Evolutionary conservation across 1,140 invertebrate species (phyloP), one percentile per base, ranked within the genome.

Genomic region (Papilio dardanus): DNA sequence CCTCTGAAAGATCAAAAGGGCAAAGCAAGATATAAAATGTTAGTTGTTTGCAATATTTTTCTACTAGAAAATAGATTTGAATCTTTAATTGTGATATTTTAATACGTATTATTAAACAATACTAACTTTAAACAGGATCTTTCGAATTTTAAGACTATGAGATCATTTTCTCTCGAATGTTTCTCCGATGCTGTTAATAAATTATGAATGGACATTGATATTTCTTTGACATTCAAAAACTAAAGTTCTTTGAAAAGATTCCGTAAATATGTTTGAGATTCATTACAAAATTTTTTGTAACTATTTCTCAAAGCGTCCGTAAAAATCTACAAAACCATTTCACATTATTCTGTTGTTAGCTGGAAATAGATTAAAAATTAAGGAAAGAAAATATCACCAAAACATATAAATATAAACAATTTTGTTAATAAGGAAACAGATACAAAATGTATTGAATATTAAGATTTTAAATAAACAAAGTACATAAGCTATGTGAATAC

Each of bases 151-250:
- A 58, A 58, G 54, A 28, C 54, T 58, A 58, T 58, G 54, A 58
- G 21, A 58, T 58, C 54, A 58, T 58, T 58, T 58, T 58, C 54
- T 58, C 54, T 58, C 24, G 24, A 58, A 58, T 58, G 54, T 58
- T 58, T 58, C 54, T 58, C 4, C 12, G 50, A 5, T 12, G 54
- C 30, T 24, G 54, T 58, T 14, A 58, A 58, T 58, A 58, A 58
- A 58, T 58, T 58, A 58, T 30, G 54, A 58, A 58, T 12, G 30
- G 21, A 58, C 10, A 24, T 24, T 58, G 21, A 28, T 58, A 58
- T 28, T 58, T 30, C 54, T 58, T 30, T 58, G 54, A 58, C 54
- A 58, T 58, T 58, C 24, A 58, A 58, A 28, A 58, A 8, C 19
- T 54, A 54, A 10, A 28, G 24, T 58, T 58, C 21, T 58, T 58